Conservation (phyloP, 1,140 invertebrate genomes). For the Tigriopus japonicus region DNA sequence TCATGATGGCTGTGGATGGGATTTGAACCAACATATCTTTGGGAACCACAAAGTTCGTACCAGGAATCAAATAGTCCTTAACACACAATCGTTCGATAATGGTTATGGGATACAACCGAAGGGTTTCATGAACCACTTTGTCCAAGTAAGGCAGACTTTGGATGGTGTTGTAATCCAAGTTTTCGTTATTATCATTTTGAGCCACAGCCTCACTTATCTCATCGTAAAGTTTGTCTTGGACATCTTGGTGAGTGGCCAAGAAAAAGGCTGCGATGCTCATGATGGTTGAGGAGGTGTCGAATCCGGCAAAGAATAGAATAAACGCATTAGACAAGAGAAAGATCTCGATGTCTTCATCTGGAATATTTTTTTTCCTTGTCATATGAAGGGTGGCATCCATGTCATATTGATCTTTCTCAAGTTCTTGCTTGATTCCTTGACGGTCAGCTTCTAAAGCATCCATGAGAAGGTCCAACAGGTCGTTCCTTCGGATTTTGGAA, state of each 20-base stretch:
- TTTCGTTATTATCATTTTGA: neutral
- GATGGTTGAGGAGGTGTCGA: neutral
- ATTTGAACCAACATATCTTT: conserved; percentile 17
- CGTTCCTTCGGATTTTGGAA: neutral
- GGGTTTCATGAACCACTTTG: neutral
- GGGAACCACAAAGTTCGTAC: conserved; percentile 1
- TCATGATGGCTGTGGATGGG: conserved; percentile 16
- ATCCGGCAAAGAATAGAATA: neutral
- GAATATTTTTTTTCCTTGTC: neutral
- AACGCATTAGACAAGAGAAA: neutral
- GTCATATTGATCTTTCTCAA: neutral
- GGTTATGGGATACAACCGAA: neutral
- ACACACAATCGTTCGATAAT: neutral
- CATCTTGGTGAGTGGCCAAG: conserved; percentile 35
- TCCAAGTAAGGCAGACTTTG: neutral
- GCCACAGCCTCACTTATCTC: conserved; percentile 36
- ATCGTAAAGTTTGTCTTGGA: conserved; percentile 37
- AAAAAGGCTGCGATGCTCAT: conserved; percentile 16
- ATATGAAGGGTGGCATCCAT: neutral
- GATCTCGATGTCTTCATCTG: neutral
- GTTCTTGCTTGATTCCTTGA: neutral
- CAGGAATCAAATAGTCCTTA: conserved; percentile 7
- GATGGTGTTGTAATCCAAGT: neutral
- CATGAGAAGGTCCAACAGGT: neutral
- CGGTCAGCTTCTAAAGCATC: neutral